Evolutionary conservation across 92 coral and sea anemone species (phyloP), one percentile per base, ranked within the genome.

Genomic region (Zoanthus gigantus): DNA sequence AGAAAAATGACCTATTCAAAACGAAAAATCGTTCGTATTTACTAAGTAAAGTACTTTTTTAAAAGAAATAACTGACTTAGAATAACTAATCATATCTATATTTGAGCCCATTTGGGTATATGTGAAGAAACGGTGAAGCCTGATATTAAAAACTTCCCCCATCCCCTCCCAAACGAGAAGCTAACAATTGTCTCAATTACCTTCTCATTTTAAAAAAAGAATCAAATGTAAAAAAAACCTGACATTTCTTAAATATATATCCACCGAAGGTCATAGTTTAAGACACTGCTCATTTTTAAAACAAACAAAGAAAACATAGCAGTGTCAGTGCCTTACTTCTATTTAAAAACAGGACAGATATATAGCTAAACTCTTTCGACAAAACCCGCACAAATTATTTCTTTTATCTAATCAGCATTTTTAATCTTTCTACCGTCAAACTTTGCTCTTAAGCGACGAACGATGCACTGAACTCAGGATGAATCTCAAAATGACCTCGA

Each of bases 401-500:
- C 17, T 31, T 69, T 69, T 69, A 28, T 1, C 10, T 31, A 69
- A 69, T 31, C n/a, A 46, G 48, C 17, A n/a, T 17, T 17, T 7
- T n/a, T 17, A 9, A 74, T 7, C 0, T 3, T 30, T 5, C 54
- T 54, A 44, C 30, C 72, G 10, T 11, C 72, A 79, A 56, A 58
- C n/a, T 9, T n/a, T 14, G 17, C 46, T 44, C 5, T 80, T 42
- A 80, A 61, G 46, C 50, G 58, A 63, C 65, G 48, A 80, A 80
- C 4, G 85, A 80, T 10, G 85, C 71, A 63, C 85, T 81, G 16
- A 96, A 89, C 84, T 97, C 99, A 0, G 99, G 99, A 46, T 97
- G 99, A 72, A 97, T 97, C 71, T 94, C 98, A 73, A 97, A 97
- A 87, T 91, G 89, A 2, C 96, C 85, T 11, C 95, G 95, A 15